phyloP scores from a whole-genome alignment of 2,797 vertebrate species.

The Okamejei kenojei region DNA sequence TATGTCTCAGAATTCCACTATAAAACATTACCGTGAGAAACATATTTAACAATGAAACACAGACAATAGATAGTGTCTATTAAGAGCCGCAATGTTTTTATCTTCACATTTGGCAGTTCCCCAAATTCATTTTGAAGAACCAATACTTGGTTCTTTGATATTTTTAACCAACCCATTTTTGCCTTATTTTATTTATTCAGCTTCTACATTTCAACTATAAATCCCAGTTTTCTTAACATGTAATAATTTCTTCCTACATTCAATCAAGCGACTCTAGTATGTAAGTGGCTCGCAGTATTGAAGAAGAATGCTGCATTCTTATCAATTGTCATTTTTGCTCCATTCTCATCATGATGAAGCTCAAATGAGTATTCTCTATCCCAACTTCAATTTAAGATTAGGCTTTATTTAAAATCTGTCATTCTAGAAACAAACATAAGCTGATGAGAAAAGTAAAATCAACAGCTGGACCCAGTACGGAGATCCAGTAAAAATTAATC shows the following conservation, averaged over 20 bases:
- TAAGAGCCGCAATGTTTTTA: not conserved
- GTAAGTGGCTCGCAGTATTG: not conserved
- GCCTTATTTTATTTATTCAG: not conserved
- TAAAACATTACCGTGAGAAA: not conserved
- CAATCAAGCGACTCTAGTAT: not conserved
- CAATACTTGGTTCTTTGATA: not conserved
- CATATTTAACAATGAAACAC: not conserved
- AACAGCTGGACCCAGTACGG: not conserved
- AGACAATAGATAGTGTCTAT: not conserved
- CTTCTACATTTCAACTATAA: not conserved
- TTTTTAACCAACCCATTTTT: not conserved
- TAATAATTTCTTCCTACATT: not conserved
- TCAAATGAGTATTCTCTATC: not conserved
- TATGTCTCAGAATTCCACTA: not conserved
- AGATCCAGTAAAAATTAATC: not conserved
- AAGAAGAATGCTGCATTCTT: not conserved
- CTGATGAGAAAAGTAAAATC: not conserved
- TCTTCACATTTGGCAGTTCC: not conserved
- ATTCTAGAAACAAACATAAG: not conserved
- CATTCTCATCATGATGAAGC: not conserved
- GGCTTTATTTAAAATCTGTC: not conserved
- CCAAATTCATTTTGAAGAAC: not conserved
- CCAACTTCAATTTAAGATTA: not conserved
- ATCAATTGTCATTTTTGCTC: not conserved
- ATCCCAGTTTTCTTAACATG: not conserved